Conservation (phyloP, 2,888 invertebrate species). For the Deilephila porcellus region DNA sequence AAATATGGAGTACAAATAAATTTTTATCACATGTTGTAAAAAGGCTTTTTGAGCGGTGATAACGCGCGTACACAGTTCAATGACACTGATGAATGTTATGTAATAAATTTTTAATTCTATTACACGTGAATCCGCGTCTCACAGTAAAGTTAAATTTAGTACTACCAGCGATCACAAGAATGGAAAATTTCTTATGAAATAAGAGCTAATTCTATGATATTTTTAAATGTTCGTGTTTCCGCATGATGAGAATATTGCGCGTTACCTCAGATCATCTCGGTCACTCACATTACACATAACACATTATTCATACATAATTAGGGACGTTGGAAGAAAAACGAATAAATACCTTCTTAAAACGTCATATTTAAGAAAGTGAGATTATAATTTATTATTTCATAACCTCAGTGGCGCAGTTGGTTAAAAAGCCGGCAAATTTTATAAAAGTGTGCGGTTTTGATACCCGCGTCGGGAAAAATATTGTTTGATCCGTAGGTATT, state of each 20-base stretch:
- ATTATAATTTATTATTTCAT: no score
- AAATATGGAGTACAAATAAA: neutral
- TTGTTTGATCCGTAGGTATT: no score
- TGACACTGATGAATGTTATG: slow-evolving; percentile 33
- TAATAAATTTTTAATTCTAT: slow-evolving; percentile 2
- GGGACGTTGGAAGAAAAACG: neutral
- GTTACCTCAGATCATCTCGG: neutral
- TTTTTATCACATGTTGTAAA: neutral
- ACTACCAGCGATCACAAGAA: slow-evolving; percentile 63
- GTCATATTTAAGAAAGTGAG: no score
- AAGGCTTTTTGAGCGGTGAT: slow-evolving; percentile 29
- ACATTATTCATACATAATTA: neutral
- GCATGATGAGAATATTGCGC: neutral
- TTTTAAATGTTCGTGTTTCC: neutral
- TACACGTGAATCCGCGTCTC: slow-evolving; percentile 56
- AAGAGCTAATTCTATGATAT: slow-evolving; percentile 34
- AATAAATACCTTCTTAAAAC: no score
- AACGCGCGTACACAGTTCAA: slow-evolving; percentile 27
- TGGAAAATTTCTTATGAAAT: slow-evolving; percentile 59
- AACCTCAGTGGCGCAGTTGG: no score
- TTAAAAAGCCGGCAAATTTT: no score
- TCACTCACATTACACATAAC: neutral
- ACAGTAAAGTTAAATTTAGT: slow-evolving; percentile 67
- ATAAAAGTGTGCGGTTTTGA: no score
- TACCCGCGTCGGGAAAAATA: no score